Base-by-base conservation (phyloP, 2,113 vertebrate species). In the Sula dactylatra region DNA sequence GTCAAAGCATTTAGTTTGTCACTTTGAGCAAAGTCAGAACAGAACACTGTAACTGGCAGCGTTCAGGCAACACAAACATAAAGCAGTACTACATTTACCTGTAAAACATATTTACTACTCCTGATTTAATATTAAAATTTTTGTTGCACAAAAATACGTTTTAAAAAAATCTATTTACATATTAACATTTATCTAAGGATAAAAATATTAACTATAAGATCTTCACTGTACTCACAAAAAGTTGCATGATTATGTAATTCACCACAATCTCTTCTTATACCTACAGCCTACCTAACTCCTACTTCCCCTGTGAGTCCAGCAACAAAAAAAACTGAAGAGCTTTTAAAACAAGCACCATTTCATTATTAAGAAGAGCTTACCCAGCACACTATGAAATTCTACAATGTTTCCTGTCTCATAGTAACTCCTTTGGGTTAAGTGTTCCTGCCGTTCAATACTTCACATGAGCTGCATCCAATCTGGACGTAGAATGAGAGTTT, bases 11-110 rank as follows among this genome's bases (percentile, higher is more conserved):
- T 50, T 31, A 16, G 52, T 58, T 59, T 73, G 58, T 87, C 73
- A 82, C 49, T 45, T 62, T 80, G 36, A 72, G 58, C 31, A 54
- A 86, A 92, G 88, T 86, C 55, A 92, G 69, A 95, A 84, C 32
- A 74, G n/a, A 93, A 84, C 34, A 40, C 13, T 29, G 1, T n/a
- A 71, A 49, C 1, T 34, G 22, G 12, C 29, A 67, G 67, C 2
- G 2, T 56, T 83, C 13, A 55, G 29, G 50, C 45, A 82, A 47
- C 7, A 49, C 34, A 82, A 74, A 86, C 27, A 78, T 7, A 32
- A 58, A 61, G 12, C 25, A 50, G 16, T 6, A 55, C 20, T 32
- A 36, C 29, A 73, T 79, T 31, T 79, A 82, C 64, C 74, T 78
- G 38, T 3, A 77, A 27, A 19, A 34, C 2, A 2, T 38, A 65